A percentile compares a stretch with the other conserved stretches of the same genome.
Conservation (phyloP, 2,888 invertebrate species). For the Dryomyza anilis region DNA sequence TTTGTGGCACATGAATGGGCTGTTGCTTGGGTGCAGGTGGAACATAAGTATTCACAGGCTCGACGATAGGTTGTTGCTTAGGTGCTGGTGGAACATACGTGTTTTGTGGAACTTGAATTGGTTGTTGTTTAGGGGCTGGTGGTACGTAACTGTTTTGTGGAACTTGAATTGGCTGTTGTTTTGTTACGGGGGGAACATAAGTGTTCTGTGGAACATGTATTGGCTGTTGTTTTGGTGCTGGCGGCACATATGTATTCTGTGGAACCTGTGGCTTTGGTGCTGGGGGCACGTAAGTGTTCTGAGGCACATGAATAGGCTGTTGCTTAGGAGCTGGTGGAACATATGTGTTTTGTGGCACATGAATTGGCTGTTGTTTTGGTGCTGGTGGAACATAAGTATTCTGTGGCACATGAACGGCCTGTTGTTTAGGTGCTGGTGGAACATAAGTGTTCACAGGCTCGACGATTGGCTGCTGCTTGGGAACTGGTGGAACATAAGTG, state of each 20-base stretch:
- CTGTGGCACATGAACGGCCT: not conserved
- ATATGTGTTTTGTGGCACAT: not conserved
- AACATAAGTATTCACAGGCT: not conserved
- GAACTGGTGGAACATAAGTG: constrained; percentile 7
- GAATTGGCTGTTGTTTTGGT: not conserved
- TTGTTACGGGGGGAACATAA: not conserved
- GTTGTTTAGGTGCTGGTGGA: not conserved
- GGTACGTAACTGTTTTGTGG: not conserved
- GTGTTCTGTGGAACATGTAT: not conserved
- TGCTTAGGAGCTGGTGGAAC: constrained; percentile 6
- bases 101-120: not conserved
- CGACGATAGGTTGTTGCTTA: not conserved
- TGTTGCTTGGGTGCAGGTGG: not conserved
- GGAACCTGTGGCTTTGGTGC: not conserved
- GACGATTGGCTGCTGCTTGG: not conserved
- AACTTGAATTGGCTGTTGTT: not conserved
- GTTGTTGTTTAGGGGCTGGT: not conserved
- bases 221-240: not conserved
- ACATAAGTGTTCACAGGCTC: not conserved
- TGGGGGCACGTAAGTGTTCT: constrained; percentile 23
- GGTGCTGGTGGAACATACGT: not conserved
- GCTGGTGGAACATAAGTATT: constrained; percentile 20
- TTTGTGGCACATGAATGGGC: not conserved
- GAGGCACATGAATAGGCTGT: not conserved
- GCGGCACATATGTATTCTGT: constrained; percentile 21